Conservation (phyloP, 1,140 invertebrate genomes). For the Drosophila mojavensis region DNA sequence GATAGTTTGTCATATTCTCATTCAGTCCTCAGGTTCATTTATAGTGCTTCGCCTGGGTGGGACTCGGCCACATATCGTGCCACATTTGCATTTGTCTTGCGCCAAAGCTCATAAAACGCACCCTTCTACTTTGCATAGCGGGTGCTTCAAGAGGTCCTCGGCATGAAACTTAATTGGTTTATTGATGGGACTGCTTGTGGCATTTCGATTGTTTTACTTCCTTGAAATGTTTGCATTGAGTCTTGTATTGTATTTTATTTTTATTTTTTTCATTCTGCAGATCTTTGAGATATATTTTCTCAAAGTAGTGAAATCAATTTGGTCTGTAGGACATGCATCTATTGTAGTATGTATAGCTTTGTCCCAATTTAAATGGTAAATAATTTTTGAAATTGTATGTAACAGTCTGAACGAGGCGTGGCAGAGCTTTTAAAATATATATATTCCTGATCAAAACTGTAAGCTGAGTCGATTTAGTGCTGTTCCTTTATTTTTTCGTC, state of each 20-base stretch:
- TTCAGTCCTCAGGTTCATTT: slow-evolving; percentile 3
- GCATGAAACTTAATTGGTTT: not conserved
- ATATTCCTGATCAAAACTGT: not conserved
- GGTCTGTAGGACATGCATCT: too few relatives aligned
- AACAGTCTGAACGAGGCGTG: too few relatives aligned
- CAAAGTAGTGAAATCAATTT: too few relatives aligned
- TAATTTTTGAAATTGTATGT: too few relatives aligned
- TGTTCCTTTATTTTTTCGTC: too few relatives aligned
- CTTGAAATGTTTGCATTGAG: not conserved
- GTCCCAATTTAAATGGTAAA: too few relatives aligned
- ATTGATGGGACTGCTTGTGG: not conserved
- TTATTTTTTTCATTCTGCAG: too few relatives aligned
- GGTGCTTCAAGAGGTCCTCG: not conserved
- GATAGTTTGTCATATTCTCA: slow-evolving; percentile 64
- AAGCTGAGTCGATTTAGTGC: too few relatives aligned
- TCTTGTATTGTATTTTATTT: not conserved
- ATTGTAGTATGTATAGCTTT: too few relatives aligned
- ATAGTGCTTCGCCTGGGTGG: not conserved
- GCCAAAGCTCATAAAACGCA: slow-evolving; percentile 34
- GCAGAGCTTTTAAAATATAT: not conserved
- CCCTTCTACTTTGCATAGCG: slow-evolving; percentile 50
- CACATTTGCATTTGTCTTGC: slow-evolving; percentile 77
- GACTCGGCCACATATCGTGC: slow-evolving; percentile 51
- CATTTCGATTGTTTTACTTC: slow-evolving; percentile 19
- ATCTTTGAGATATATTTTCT: too few relatives aligned